These are phyloP conservation scores for Anguilla marmorata DNA, from an alignment of 2,797 vertebrate species.

Conservation along the genomic window DNA sequence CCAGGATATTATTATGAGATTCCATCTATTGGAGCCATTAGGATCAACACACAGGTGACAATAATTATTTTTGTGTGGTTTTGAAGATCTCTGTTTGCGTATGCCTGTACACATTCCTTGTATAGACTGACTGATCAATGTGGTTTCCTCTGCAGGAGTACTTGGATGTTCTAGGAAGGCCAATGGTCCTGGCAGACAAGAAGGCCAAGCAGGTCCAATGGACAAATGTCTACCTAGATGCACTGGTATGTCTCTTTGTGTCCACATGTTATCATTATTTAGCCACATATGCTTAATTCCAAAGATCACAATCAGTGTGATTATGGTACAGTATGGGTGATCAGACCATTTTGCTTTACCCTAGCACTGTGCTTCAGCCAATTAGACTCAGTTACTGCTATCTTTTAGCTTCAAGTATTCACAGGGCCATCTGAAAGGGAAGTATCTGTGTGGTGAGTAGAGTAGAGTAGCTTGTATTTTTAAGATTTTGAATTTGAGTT, in stretches of 20 bases:
- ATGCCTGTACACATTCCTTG: background rate
- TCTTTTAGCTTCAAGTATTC: too few species aligned
- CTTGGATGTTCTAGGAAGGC: slow-evolving; percentile 93
- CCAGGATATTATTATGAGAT: slow-evolving; percentile 98
- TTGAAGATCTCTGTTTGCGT: background rate
- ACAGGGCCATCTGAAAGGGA: background rate
- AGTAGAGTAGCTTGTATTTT: background rate
- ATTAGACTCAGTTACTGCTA: background rate
- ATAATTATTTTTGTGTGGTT: background rate
- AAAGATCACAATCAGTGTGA: background rate
- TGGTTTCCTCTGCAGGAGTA: slow-evolving; percentile 78
- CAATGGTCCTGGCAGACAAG: slow-evolving; percentile 88
- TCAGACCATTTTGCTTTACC: background rate
- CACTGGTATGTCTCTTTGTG: slow-evolving; percentile 76
- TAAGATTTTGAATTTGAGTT: background rate
- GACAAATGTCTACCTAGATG: slow-evolving; percentile 97
- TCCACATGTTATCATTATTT: background rate
- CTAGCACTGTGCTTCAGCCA: background rate
- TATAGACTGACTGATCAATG: background rate
- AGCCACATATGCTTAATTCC: background rate
- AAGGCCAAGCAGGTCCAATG: slow-evolving; percentile 92
- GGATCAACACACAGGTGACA: slow-evolving; percentile 89
- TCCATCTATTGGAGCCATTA: slow-evolving; percentile 95
- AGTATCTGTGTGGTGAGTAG: background rate
- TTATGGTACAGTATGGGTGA: background rate